These are phyloP conservation scores for Manis crassicaudata DNA, from an alignment of 2,797 vertebrate genomes.

Conservation along the genomic window DNA sequence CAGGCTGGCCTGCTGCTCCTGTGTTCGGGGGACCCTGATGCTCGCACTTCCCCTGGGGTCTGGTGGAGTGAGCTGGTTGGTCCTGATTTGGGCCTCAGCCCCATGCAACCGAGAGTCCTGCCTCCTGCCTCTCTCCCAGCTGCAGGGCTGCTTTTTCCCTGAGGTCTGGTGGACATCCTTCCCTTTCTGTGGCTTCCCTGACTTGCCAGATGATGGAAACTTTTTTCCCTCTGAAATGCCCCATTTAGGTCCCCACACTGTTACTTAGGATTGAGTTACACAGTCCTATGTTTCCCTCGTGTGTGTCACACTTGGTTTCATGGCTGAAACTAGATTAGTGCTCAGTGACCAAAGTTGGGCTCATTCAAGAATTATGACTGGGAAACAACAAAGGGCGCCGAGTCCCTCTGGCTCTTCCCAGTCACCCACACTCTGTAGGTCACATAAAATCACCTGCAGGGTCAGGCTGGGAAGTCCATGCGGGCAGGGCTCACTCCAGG, in stretches of 20 bases:
- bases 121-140: too few relatives aligned
- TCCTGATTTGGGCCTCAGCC: background rate
- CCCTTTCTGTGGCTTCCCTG: background rate
- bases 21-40: fast-evolving
- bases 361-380: background rate
- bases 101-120: background rate
- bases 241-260: background rate
- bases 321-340: background rate
- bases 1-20: background rate
- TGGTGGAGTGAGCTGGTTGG: fast-evolving
- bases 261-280: background rate
- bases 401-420: too few relatives aligned
- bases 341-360: background rate
- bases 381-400: background rate
- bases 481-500: background rate
- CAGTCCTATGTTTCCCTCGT: background rate
- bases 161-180: background rate
- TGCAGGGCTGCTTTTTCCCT: background rate
- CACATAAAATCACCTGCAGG: background rate
- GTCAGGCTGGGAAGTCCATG: fast-evolving
- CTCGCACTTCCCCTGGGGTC: fast-evolving
- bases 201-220: background rate
- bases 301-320: background rate
- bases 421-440: background rate
- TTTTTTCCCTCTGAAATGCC: background rate